phyloP scores from a whole-genome alignment of 2,113 vertebrate species.

The Gobiocypris rarus region DNA sequence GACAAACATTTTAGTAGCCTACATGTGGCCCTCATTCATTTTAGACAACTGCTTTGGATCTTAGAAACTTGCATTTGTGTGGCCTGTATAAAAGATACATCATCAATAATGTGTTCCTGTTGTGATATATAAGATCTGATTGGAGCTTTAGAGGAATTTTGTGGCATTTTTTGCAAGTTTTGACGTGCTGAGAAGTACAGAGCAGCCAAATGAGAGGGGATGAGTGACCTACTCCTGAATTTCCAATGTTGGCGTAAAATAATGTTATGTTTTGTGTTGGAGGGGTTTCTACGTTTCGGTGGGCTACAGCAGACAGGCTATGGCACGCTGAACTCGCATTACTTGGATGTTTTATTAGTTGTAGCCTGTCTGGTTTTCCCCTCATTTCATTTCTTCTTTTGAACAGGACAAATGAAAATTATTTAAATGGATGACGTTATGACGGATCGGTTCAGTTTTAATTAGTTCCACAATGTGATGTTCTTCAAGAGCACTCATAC shows the following conservation, averaged over 20 bases:
- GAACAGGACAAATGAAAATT: neutral
- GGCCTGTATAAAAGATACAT: neutral
- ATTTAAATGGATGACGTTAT: neutral
- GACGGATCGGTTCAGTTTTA: neutral
- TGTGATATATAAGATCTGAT: neutral
- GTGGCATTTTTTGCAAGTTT: slow-evolving; percentile 54
- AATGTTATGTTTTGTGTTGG: slow-evolving; percentile 12
- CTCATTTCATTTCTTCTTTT: neutral
- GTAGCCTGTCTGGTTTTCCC: slow-evolving; percentile 10
- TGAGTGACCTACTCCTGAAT: neutral
- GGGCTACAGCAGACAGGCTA: slow-evolving; percentile 23
- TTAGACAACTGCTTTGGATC: neutral
- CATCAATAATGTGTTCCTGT: neutral
- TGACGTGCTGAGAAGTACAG: slow-evolving; percentile 49
- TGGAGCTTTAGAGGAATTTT: slow-evolving; percentile 13
- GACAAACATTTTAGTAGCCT: neutral
- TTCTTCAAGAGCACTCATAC: neutral
- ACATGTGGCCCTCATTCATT: neutral
- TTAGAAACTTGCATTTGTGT: neutral
- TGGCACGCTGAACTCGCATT: neutral
- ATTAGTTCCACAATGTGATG: neutral
- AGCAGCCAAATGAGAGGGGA: neutral
- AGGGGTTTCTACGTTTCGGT: neutral
- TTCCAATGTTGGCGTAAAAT: neutral
- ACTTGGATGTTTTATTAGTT: slow-evolving; percentile 8